phyloP scores from a whole-genome alignment of 2,888 invertebrate species.

The Monochamus alternatus region DNA sequence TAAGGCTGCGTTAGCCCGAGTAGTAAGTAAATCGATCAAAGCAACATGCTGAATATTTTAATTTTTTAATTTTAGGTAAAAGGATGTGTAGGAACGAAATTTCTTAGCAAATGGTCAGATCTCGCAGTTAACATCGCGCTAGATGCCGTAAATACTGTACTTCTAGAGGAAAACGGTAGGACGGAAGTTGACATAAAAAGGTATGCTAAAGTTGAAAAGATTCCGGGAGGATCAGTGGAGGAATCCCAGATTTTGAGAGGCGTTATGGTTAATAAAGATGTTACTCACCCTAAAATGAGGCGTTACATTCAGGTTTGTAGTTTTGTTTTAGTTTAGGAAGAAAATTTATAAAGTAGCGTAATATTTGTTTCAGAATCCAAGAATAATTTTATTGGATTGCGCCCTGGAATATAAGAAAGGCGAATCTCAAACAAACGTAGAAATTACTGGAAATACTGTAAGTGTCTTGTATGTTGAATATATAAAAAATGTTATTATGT shows the following conservation, averaged over 20 bases:
- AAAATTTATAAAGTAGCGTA: background rate
- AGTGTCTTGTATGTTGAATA: constrained; percentile 33
- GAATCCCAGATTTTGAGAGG: constrained; percentile 95
- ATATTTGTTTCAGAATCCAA: constrained; percentile 81
- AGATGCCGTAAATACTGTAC: constrained; percentile 95
- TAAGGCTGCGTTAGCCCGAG: constrained; percentile 87
- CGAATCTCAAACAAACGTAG: constrained; percentile 98
- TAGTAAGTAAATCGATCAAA: constrained; percentile 73
- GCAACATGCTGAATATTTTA: background rate
- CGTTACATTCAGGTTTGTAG: constrained; percentile 80
- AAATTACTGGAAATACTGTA: constrained; percentile 91
- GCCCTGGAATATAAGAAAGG: constrained; percentile 99
- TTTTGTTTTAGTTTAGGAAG: background rate
- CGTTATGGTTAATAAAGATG: constrained; percentile 99
- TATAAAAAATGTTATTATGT: background rate
- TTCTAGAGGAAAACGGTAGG: constrained; percentile 89
- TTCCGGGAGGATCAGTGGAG: constrained; percentile 96
- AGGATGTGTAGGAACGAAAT: constrained; percentile 97
- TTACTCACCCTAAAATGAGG: constrained; percentile 98
- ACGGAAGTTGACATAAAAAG: constrained; percentile 98
- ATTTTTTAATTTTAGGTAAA: constrained; percentile 73
- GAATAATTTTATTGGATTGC: constrained; percentile 96
- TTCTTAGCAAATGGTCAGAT: constrained; percentile 96
- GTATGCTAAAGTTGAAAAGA: constrained; percentile 95
- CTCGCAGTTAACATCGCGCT: constrained; percentile 96